Base-by-base conservation (phyloP, 2,888 invertebrate species). In the Alitta virens region DNA sequence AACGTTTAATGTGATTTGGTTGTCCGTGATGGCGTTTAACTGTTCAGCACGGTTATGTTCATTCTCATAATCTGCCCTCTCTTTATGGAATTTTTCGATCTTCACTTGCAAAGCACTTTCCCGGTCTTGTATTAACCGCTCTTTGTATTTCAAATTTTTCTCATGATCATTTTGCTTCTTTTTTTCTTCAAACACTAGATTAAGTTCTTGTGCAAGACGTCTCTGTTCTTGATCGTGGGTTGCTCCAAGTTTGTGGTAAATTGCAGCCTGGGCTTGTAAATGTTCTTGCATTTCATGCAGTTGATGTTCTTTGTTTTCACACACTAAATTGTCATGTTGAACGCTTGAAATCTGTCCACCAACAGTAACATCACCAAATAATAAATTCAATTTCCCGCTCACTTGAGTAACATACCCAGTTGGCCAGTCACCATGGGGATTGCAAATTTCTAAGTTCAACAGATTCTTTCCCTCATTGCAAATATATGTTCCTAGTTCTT, bases 361-460 rank as follows among this genome's bases (percentile, higher is more conserved):
- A 33, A 33, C 33, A 5, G 33, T 33, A 33, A 33, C 33, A 33
- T 33, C 33, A 7, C 33, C 33, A 12, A 7, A 33, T 12, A 33
- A 7, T 5, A 33, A 33, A 33, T 33, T 12, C 12, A 33, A 33
- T 33, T 33, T 33, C 33, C 33, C 33, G 5, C 12, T 33, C 5
- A 12, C 12, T 7, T 5, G 33, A 12, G 33, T 33, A 12, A 33
- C 33, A 33, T 33, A 51, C 14, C 60, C 46, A 12, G 63, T 65
- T 0, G 68, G 66, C 69, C 69, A 69, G 0, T 56, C 42, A 16
- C 60, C 63, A 23, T 65, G 63, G 14, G 57, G 58, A 27, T 63
- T 60, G n/a, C 50, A 27, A 2, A 67, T 57, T 40, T 69, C 69
- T 14, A 69, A 49, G n/a, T 68, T 66, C 27, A 69, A 60, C 43